A percentile compares a stretch with the other conserved stretches of the same genome.
Conservation (phyloP, 1,140 invertebrate species). For the Stegodyphus mimosarum region DNA sequence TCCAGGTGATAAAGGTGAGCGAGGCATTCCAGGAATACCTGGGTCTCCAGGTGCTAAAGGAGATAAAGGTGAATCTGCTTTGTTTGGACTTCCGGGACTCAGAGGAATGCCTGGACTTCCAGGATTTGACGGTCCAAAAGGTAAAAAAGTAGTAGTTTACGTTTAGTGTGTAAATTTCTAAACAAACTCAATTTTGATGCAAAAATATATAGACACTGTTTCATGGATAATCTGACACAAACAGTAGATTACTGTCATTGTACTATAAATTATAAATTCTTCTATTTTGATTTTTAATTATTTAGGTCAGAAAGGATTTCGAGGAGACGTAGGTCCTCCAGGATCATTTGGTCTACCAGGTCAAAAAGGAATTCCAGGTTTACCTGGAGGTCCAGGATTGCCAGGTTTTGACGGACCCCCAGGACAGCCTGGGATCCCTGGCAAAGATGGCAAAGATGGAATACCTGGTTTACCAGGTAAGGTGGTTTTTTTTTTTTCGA, state of each 20-base stretch:
- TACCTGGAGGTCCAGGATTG: conserved; percentile 59
- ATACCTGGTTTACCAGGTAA: conserved; percentile 71
- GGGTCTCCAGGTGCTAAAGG: conserved; percentile 59
- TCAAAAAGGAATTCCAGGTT: conserved; percentile 46
- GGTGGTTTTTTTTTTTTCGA: background rate
- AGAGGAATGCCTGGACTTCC: conserved; percentile 71
- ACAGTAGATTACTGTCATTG: no score
- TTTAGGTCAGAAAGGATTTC: conserved; percentile 27
- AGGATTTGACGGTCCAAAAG: conserved; percentile 72
- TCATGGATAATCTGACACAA: no score
- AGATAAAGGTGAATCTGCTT: conserved; percentile 53
- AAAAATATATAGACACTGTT: no score
- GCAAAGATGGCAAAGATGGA: conserved; percentile 66
- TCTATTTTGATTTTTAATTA: background rate
- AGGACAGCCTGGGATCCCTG: conserved; percentile 71
- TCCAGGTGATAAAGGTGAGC: conserved; percentile 68
- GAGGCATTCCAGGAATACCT: conserved; percentile 76
- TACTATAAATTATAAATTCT: no score
- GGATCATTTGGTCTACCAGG: conserved; percentile 61
- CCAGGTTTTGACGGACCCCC: conserved; percentile 64
- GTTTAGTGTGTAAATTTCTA: no score
- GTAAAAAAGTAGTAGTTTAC: background rate
- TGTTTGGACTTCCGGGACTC: conserved; percentile 60
- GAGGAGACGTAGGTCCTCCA: conserved; percentile 51
- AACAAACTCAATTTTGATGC: no score